These are phyloP conservation scores for Limnodromus scolopaceus DNA, from an alignment of 2,797 vertebrate genomes.

Conservation along the genomic window DNA sequence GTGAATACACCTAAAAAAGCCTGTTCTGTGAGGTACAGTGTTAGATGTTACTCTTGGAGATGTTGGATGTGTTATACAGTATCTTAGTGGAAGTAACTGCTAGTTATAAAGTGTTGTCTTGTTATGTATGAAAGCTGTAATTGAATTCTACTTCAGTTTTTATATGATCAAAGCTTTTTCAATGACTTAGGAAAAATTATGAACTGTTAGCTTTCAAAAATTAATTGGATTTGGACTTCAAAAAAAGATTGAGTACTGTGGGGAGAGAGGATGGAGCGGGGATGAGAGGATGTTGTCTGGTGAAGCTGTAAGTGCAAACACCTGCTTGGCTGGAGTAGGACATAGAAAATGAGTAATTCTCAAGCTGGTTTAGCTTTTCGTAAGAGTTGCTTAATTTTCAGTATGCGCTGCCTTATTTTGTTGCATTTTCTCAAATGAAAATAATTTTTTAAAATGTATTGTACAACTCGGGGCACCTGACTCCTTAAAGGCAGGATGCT, in stretches of 20 bases:
- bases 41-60: neutral
- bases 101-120: neutral
- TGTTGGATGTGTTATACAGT: neutral
- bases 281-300: neutral
- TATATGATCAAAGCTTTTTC: neutral
- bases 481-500: neutral
- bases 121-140: neutral
- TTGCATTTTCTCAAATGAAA: neutral
- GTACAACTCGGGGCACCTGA: accelerated
- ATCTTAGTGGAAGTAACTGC: neutral
- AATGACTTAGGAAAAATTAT: neutral
- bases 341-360: neutral
- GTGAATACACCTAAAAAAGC: neutral
- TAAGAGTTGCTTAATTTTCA: neutral
- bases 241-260: neutral
- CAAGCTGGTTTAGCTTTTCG: neutral
- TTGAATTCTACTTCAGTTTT: neutral
- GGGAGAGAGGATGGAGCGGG: neutral
- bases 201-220: neutral
- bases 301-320: neutral
- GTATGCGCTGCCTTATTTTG: neutral
- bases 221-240: neutral
- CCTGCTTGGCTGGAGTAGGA: neutral
- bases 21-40: neutral
- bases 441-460: neutral